Base-by-base conservation (phyloP, 2,888 invertebrate species). In the Drosophila siamana region DNA sequence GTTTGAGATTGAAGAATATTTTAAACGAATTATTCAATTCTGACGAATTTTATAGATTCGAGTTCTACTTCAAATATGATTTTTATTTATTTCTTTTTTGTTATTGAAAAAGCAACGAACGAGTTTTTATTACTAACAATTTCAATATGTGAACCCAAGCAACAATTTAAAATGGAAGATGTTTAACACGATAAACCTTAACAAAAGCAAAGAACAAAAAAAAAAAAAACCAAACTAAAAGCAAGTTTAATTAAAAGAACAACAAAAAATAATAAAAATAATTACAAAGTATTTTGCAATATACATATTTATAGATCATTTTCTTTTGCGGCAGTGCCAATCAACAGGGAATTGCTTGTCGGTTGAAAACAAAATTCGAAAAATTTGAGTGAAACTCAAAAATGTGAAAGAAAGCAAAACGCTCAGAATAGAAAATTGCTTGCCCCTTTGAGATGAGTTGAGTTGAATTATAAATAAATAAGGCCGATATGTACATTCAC, bases 1-100 rank as follows among this genome's bases (percentile, higher is more conserved):
- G 91, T 89, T 88, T 89, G 91, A 90, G 90, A 90, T 68, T 46
- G 79, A 71, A 69, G 88, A 89, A 78, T 79, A 76, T 72, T 73
- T 61, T 40, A 80, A 66, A 55, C 65, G 76, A 70, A 67, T 51
- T 47, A 47, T 83, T 62, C 62, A 51, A 76, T 60, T 69, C 36
- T 9, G 13, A 16, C 15, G 15, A 30, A 43, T 30, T 15, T 61
- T 44, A 33, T 61, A 84, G 65, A 56, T 72, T 46, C 50, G 33
- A 65, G 19, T 67, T 67, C 33, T 7, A 13, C 57, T 70, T 74
- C 43, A 54, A 71, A n/a, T 40, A 48, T 44, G 43, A 36, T 69
- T 61, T 44, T 46, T 62, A 55, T 47, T 46, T 55, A n/a, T 33
- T 33, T 33, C 4, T 30, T 30, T 30, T 30, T 11, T 30, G 40